phyloP scores from a whole-genome alignment of 2,797 vertebrate genomes.

The Anniella stebbinsi region DNA sequence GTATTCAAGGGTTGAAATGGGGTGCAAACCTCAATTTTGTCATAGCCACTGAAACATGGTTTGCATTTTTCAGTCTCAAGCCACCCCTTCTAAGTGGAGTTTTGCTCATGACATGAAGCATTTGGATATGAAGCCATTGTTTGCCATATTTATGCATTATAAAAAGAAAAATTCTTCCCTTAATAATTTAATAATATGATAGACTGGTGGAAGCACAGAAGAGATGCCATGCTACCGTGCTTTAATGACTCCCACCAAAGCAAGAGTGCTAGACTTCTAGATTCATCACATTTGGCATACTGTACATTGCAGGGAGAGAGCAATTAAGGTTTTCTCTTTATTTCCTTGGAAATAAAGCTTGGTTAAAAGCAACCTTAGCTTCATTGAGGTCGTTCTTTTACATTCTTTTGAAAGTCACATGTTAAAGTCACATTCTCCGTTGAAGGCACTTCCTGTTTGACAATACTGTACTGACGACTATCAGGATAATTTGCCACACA shows the following conservation, averaged over 20 bases:
- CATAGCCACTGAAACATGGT: conserved; percentile 78
- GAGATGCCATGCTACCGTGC: conserved; percentile 63
- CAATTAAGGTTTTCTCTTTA: conserved; percentile 57
- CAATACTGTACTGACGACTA: conserved; percentile 86
- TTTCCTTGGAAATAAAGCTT: conserved; percentile 71
- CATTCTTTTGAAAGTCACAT: conserved; percentile 74
- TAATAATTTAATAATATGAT: conserved; percentile 71
- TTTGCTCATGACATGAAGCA: conserved; percentile 75
- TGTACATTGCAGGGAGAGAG: conserved; percentile 50
- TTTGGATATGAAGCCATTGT: conserved; percentile 85
- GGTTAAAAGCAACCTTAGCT: conserved; percentile 72
- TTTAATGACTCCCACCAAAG: conserved; percentile 70
- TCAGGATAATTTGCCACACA: conserved; percentile 79
- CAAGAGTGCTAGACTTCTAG: conserved; percentile 71
- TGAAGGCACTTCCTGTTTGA: conserved; percentile 88
- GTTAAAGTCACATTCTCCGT: conserved; percentile 74
- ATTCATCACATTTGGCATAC: conserved; percentile 71
- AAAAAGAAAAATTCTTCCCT: conserved; percentile 74
- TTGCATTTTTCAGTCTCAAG: conserved; percentile 78
- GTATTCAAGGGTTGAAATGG: conserved; percentile 77
- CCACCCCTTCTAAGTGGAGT: conserved; percentile 76
- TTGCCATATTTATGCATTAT: conserved; percentile 78
- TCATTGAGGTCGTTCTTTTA: conserved; percentile 72
- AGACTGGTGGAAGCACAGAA: conserved; percentile 67
- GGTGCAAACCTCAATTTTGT: conserved; percentile 73